These are phyloP conservation scores for Columba guinea DNA, from an alignment of 2,797 vertebrate genomes.

Conservation along the genomic window DNA sequence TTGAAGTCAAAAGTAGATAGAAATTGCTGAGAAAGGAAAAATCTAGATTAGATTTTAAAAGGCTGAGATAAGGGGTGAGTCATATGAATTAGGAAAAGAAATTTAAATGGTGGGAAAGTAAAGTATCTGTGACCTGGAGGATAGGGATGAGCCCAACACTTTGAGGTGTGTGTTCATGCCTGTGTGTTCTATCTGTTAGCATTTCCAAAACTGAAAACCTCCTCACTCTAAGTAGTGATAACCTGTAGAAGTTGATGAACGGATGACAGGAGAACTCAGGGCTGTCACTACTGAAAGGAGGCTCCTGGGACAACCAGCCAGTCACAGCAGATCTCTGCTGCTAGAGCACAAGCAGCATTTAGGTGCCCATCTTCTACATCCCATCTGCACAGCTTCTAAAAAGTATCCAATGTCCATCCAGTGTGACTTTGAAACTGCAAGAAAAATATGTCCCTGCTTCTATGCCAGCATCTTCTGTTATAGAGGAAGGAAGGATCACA, in stretches of 20 bases:
- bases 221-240: neutral
- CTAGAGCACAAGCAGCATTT: neutral
- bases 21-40: neutral
- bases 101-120: neutral
- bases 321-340: neutral
- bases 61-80: neutral
- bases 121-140: neutral
- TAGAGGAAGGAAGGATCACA: neutral
- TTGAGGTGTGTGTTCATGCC: neutral
- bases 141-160: neutral
- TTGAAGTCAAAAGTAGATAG: neutral
- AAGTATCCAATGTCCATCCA: neutral
- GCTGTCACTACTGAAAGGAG: neutral
- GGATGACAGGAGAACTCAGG: neutral
- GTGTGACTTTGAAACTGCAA: neutral
- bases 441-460: neutral
- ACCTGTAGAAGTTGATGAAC: neutral
- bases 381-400: neutral
- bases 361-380: neutral
- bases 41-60: neutral
- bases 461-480: neutral
- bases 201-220: conserved; percentile 3
- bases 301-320: neutral
- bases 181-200: neutral
- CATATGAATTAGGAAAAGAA: neutral